phyloP scores from a whole-genome alignment of 1,140 invertebrate genomes.

The Calliopsis andreniformis region DNA sequence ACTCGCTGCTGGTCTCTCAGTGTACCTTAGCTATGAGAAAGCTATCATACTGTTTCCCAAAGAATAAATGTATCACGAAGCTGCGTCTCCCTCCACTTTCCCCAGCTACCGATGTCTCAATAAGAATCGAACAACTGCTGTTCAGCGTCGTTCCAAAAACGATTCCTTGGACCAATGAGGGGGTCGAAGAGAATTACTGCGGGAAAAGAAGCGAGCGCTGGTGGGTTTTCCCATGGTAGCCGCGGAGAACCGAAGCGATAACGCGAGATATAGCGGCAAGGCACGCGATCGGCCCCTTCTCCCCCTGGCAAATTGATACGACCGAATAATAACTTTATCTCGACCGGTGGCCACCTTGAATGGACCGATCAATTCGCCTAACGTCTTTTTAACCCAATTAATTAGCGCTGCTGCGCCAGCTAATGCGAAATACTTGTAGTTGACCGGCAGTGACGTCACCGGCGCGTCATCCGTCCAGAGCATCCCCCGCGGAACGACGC shows the following conservation, averaged over 20 bases:
- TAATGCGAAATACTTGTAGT: constrained; percentile 82
- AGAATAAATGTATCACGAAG: no score
- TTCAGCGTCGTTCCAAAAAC: neutral
- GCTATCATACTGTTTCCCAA: no score
- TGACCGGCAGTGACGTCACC: constrained; percentile 79
- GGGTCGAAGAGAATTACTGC: constrained; percentile 33
- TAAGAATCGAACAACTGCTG: constrained; percentile 5
- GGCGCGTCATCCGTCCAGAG: constrained; percentile 56
- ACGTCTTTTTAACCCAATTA: constrained; percentile 81
- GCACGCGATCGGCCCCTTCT: constrained; percentile 60
- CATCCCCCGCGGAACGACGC: constrained; percentile 47
- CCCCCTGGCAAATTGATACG: constrained; percentile 67
- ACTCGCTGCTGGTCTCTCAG: no score
- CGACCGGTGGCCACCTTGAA: constrained; percentile 58
- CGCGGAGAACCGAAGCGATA: constrained; percentile 58
- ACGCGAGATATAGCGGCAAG: constrained; percentile 49
- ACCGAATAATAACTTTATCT: constrained; percentile 74
- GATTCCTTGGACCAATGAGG: neutral
- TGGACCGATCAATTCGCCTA: constrained; percentile 75
- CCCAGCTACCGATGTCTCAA: neutral
- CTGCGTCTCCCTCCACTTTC: no score
- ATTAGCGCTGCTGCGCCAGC: constrained; percentile 69
- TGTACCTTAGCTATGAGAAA: no score
- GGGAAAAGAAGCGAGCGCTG: constrained; percentile 41
- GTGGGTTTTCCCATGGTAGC: constrained; percentile 62